Base-by-base conservation (phyloP, 1,140 invertebrate genomes). In the Scaptomyza montana region DNA sequence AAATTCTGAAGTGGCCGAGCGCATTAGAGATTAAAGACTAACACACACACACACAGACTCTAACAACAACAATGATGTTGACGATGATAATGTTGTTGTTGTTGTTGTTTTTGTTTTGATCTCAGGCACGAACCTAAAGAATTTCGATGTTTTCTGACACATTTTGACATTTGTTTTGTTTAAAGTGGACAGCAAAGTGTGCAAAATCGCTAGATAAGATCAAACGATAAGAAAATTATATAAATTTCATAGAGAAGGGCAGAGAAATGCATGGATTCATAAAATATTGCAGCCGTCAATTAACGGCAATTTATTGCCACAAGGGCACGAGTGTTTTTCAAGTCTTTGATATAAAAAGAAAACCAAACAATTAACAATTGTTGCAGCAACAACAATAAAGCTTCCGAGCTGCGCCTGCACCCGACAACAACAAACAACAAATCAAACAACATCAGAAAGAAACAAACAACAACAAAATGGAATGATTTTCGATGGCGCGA, bases 281-380 rank as follows among this genome's bases (percentile, higher is more conserved):
- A 21, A 7, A 41, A 53, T 49, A n/a, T 51, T 53, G 33, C 49
- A 78, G 69, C 81, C 78, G 78, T 87, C 81, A 86, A 86, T 86
- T 86, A 86, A 87, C 82, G 62, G 28, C 82, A 82, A 87, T 86
- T 86, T 86, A 86, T 86, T 63, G 67, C 65, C 75, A 43, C 61
- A 64, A 77, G 74, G 62, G 69, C 80, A 82, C 65, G 70, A 62
- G 51, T 36, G 49, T 53, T 33, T 73, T 2, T 25, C 21, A 2
- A 25, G 21, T 25, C 54, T 46, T 19, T 67, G 30, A 30, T 30
- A 30, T 6, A 1, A 36, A 75, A 53, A 65, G 71, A 77, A 66
- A 76, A 41, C 54, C 76, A 76, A 89, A 89, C 82, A 87, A 87
- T 87, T 87, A 87, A 87, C 82, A 82, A 86, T 86, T 86, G 78